A percentile compares a stretch with the other conserved stretches of the same genome.
phyloP scores from a whole-genome alignment of 2,888 invertebrate genomes.

The Carpatolechia fugitivella region DNA sequence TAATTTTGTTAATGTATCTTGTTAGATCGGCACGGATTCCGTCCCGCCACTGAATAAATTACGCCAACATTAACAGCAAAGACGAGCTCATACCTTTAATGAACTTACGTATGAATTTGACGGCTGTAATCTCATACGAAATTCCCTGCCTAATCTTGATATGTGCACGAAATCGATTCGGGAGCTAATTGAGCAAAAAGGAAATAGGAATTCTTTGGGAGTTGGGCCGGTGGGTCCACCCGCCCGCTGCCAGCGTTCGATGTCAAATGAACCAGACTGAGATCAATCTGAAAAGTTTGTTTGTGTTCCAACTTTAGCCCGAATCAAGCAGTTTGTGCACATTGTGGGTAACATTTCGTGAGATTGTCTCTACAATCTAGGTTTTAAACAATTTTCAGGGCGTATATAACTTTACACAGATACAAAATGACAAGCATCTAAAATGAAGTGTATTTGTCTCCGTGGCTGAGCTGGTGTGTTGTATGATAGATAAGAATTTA shows the following conservation, averaged over 20 bases:
- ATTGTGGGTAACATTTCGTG: slow-evolving; percentile 31
- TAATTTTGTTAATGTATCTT: slow-evolving; percentile 72
- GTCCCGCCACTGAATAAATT: slow-evolving; percentile 61
- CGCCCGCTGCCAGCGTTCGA: not conserved
- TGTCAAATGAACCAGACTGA: slow-evolving; percentile 7
- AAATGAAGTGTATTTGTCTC: no score
- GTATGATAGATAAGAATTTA: no score
- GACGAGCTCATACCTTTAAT: slow-evolving; percentile 48
- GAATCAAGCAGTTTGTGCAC: slow-evolving; percentile 26
- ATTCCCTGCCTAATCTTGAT: slow-evolving; percentile 5
- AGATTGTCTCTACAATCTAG: slow-evolving; percentile 36
- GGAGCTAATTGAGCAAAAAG: slow-evolving; percentile 10
- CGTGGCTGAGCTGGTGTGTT: no score
- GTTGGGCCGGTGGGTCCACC: not conserved
- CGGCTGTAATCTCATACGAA: slow-evolving; percentile 27
- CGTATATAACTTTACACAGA: slow-evolving; percentile 28
- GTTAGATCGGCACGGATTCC: slow-evolving; percentile 54
- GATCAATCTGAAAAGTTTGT: slow-evolving; percentile 17
- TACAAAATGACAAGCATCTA: slow-evolving; percentile 4
- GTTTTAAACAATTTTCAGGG: slow-evolving; percentile 34
- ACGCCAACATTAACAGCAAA: slow-evolving; percentile 54
- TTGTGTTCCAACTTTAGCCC: slow-evolving; percentile 32
- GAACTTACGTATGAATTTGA: slow-evolving; percentile 42
- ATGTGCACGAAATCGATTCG: slow-evolving; percentile 7
- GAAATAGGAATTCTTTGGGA: slow-evolving; percentile 6